phyloP scores from a whole-genome alignment of 2,797 vertebrate species.

The Myoxocephalus aenaeus region DNA sequence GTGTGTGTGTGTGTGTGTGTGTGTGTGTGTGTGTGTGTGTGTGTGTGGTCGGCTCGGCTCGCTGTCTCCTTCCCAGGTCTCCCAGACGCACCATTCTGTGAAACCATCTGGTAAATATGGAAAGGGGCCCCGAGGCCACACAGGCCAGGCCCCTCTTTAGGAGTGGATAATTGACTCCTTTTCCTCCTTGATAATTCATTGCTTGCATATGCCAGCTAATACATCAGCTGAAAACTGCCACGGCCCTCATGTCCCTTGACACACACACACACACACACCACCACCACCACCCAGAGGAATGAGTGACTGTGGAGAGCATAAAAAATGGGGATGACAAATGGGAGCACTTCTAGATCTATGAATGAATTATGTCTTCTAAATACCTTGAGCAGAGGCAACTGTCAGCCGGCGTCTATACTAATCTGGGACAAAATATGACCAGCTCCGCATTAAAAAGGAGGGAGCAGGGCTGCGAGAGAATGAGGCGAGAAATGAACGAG shows the following conservation, averaged over 20 bases:
- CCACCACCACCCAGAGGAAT: slow-evolving; percentile 78
- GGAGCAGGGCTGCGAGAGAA: slow-evolving; percentile 75
- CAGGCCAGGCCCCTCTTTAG: slow-evolving; percentile 87
- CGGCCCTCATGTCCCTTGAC: slow-evolving; percentile 77
- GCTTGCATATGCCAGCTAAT: slow-evolving; percentile 95
- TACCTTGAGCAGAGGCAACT: slow-evolving; percentile 95
- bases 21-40: slow-evolving; percentile 15
- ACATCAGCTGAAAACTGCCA: slow-evolving; percentile 91
- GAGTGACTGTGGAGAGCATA: slow-evolving; percentile 69
- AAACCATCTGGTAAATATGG: slow-evolving; percentile 95
- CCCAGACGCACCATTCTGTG: slow-evolving; percentile 83
- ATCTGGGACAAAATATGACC: slow-evolving; percentile 96
- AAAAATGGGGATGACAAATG: slow-evolving; percentile 92
- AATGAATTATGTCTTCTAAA: slow-evolving; percentile 98
- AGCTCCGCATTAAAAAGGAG: slow-evolving; percentile 89
- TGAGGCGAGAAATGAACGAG: slow-evolving; percentile 91
- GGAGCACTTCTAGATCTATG: slow-evolving; percentile 93
- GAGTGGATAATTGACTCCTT: slow-evolving; percentile 99
- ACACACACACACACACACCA: slow-evolving; percentile 6
- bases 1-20: slow-evolving; percentile 32
- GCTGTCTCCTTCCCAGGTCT: slow-evolving; percentile 66
- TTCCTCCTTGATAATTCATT: slow-evolving; percentile 96
- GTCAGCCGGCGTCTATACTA: slow-evolving; percentile 92
- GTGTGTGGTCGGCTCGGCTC: slow-evolving; percentile 44
- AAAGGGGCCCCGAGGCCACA: slow-evolving; percentile 91